Base-by-base conservation (phyloP, 2,797 vertebrate genomes). In the Betta splendens region DNA sequence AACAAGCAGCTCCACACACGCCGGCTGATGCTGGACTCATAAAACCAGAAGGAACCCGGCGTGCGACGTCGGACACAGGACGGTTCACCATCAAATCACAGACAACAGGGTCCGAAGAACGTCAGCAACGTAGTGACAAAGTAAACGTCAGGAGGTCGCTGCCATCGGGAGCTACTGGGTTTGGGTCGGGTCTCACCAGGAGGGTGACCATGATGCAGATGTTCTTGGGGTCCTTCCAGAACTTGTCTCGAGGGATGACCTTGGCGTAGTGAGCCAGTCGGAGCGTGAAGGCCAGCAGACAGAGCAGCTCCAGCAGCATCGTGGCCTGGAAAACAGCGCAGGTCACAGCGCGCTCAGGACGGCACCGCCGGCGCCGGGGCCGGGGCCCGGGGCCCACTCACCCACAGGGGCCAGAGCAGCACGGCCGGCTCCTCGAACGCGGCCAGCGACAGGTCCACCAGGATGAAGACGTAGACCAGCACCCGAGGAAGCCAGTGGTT, bases 191-290 rank as follows among this genome's bases (percentile, higher is more conserved):
- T 48, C 77, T 35, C 90, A 97, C 96, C 90, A 80, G 15, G 20
- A 96, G 79, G 37, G 92, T 91, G 60, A 86, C 82, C 45, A 98
- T 90, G 83, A 98, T 91, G 87, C 95, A 98, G 84, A 98, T 94
- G 79, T 97, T 98, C 68, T 98, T 97, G 13, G 93, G 92, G 63
- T 98, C 96, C 74, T 93, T 97, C 95, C 96, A 96, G 85, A 98
- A 98, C 16, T 93, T 80, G 0, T 69, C 83, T 3, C 85, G 81
- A 21, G 89, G 91, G 21, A 94, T 95, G 57, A 98, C 92, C 55
- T 90, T 94, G 32, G 94, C 93, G 54, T 94, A 98, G 60, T 98
- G 96, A 0, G 89, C 43, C 5, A 98, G 87, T 1, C 96, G 91
- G 1, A 84, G 25, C 0, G 92, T 84, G 83, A 98, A 97, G 18